Evolutionary conservation across 2,888 invertebrate species (phyloP), one percentile per base, ranked within the genome.

Genomic region (Chrysolina oricalcia): DNA sequence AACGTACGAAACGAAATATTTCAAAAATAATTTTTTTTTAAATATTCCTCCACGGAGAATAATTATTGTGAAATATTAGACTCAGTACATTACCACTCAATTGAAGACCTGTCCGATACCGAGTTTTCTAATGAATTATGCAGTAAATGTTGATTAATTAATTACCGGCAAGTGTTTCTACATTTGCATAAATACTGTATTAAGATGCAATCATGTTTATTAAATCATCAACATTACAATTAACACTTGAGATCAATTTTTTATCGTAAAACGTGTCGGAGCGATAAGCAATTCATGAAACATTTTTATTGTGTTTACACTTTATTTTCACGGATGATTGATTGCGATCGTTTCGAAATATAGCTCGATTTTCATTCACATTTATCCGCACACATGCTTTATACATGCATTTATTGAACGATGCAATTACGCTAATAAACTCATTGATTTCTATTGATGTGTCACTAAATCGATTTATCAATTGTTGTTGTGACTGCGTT

Each of bases 261-360:
- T 59, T 59, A 59, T 59, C 23, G 53, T 21, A 11, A n/a, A 35
- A 59, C 59, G 59, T 59, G 59, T n/a, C 11, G 15, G n/a, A 23
- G 35, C 59, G 59, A 59, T 66, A 66, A 66, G 46, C 21, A 66
- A 43, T 46, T 66, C 48, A 21, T 4, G 23, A 27, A 48, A 48
- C 35, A 66, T 66, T 66, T 66, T 66, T 43, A 66, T 66, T 27
- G 9, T 66, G 66, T 66, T 66, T 23, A 66, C 66, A 48, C 48
- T 48, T 23, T 15, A 48, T 66, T 41, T 64, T 66, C 43, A 48
- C 66, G 27, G 11, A n/a, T 43, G 66, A 66, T 66, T 43, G 66
- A 66, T 66, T 66, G 17, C 66, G 21, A 46, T 48, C 23, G 21
- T 66, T 41, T 9, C 0, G 43, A 21, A 46, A 64, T 64, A 40